Conservation (phyloP, 2,113 vertebrate species). For the Gopherus flavomarginatus region DNA sequence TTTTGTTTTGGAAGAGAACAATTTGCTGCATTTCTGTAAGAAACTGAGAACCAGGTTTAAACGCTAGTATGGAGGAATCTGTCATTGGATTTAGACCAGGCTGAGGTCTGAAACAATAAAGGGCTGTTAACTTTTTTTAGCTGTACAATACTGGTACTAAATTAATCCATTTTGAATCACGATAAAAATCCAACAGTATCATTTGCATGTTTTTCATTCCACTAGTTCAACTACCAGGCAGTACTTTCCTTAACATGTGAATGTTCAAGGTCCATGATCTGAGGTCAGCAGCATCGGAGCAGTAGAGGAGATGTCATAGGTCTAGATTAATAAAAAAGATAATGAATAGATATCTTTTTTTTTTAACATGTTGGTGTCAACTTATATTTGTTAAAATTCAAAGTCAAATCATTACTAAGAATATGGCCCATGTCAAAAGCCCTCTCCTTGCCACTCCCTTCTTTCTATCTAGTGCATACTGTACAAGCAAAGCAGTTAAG, state of each 20-base stretch:
- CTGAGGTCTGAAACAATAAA: background rate
- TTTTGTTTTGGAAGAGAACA: background rate
- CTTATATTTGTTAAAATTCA: background rate
- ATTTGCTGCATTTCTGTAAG: background rate
- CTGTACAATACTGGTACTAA: rapidly evolving
- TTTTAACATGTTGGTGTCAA: background rate
- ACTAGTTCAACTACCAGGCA: background rate
- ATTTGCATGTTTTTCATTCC: background rate
- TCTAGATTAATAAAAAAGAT: background rate
- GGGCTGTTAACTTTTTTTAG: background rate
- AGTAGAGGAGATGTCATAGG: too few species aligned
- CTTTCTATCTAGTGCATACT: background rate
- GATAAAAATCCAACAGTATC: rapidly evolving
- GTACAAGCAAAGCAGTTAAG: too few species aligned
- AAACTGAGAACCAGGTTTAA: background rate
- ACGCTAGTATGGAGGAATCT: background rate
- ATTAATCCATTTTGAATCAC: rapidly evolving
- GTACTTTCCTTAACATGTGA: background rate
- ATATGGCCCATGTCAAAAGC: background rate
- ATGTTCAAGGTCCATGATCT: background rate
- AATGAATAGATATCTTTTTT: background rate
- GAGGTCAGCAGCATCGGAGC: too few species aligned
- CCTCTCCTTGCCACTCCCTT: background rate
- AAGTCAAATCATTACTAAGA: background rate
- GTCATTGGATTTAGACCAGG: background rate